phyloP scores from a whole-genome alignment of 2,888 invertebrate genomes.

The Melitaea athalia region DNA sequence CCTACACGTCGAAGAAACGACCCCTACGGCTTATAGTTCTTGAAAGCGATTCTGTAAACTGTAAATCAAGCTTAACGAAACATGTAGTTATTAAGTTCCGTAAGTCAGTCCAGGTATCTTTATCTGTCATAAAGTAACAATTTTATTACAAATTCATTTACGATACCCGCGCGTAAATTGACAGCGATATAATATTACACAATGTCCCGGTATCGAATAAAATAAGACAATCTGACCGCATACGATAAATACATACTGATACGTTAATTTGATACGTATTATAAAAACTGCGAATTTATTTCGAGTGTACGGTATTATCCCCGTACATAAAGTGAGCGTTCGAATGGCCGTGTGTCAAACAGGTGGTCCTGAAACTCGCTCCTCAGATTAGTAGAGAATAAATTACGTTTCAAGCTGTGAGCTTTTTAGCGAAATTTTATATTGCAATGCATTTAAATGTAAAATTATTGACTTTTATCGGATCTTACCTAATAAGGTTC shows the following conservation, averaged over 20 bases:
- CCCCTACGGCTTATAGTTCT: constrained; percentile 26
- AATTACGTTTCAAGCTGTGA: constrained; percentile 69
- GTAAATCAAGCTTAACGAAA: constrained; percentile 37
- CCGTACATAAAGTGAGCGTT: constrained; percentile 65
- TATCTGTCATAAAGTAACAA: constrained; percentile 38
- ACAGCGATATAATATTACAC: constrained; percentile 29
- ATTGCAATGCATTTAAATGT: constrained; percentile 68
- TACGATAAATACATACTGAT: constrained; percentile 48
- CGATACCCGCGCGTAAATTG: constrained; percentile 28
- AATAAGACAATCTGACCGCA: constrained; percentile 52
- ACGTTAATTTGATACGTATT: constrained; percentile 66
- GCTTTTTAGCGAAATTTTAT: constrained; percentile 57
- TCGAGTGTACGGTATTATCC: constrained; percentile 51
- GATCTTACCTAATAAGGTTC: constrained; percentile 26
- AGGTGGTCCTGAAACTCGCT: constrained; percentile 66
- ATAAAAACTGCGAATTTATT: constrained; percentile 76
- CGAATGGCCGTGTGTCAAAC: constrained; percentile 67
- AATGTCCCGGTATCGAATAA: constrained; percentile 44
- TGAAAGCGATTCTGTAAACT: constrained; percentile 29
- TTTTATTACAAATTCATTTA: constrained; percentile 41
- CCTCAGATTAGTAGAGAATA: constrained; percentile 55
- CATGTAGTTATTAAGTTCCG: constrained; percentile 35
- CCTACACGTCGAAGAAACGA: constrained; percentile 17
- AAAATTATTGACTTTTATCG: constrained; percentile 50
- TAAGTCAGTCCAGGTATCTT: constrained; percentile 32